A percentile compares a stretch with the other conserved stretches of the same genome.
Conservation (phyloP, 35 echinoderm and acorn worm genomes). For the Chiridota heheva region DNA sequence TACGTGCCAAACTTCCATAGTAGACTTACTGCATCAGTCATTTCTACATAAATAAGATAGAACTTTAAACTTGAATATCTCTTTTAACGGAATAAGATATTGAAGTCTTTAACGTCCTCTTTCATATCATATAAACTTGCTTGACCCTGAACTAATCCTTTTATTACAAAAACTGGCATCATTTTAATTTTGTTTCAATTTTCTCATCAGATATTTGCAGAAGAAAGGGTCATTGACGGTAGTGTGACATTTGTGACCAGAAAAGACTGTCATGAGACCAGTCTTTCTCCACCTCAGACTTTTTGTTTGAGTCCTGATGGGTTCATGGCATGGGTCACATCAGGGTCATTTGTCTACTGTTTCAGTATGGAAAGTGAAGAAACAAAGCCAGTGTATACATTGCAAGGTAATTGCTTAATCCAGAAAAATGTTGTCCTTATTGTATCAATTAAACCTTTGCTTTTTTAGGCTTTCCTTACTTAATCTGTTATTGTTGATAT, state of each 20-base stretch:
- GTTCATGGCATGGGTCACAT: conserved; percentile 3
- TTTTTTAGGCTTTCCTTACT: no score
- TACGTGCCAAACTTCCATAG: no score
- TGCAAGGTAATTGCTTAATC: conserved; percentile 25
- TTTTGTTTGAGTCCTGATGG: conserved; percentile 14
- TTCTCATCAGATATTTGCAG: conserved; percentile 15
- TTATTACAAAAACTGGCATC: no score
- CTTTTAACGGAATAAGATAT: no score
- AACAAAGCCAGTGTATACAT: neutral
- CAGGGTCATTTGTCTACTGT: conserved; percentile 33
- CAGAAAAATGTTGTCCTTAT: no score
- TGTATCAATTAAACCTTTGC: no score
- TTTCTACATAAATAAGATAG: no score
- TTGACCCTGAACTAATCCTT: neutral
- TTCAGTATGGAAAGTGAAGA: neutral
- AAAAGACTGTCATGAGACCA: neutral
- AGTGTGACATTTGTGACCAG: neutral
- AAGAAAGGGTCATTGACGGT: neutral
- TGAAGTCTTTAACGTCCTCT: no score
- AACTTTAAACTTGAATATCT: no score
- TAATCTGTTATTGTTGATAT: no score
- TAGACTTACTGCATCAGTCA: no score
- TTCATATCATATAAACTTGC: neutral
- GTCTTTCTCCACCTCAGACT: neutral
- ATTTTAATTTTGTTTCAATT: neutral